Base-by-base conservation (phyloP, 2,888 invertebrate genomes). In the Sminthurinus aureus region DNA sequence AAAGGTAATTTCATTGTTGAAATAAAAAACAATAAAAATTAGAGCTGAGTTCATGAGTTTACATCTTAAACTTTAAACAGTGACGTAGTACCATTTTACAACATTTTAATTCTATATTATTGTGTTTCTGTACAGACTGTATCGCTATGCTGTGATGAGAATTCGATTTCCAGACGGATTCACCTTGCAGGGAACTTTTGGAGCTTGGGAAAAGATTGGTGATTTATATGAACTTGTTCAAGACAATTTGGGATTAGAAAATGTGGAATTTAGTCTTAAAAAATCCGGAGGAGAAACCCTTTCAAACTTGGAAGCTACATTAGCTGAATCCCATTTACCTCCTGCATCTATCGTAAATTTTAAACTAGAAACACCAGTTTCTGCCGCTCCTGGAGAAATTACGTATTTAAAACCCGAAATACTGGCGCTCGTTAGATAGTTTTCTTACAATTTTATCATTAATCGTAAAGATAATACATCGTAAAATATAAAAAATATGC, bases 101-200 rank as follows among this genome's bases (percentile, higher is more conserved):
- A 73, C 20, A 26, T 73, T 1, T 6, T 73, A 15, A 20, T 13
- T 11, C 9, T 71, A 71, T 11, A n/a, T 13, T 73, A 24, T 73
- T 15, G 13, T n/a, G 38, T 58, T 58, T 51, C 26, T 64, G 13
- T 64, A 9, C 64, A 92, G 95, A 82, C 94, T 94, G 90, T 97
- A 97, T 90, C 94, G 94, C 89, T 98, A 95, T 90, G 93, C 96
- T 1, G 91, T 98, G 78, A 94, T 98, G 83, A 91, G 98, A 87
- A 92, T 98, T 66, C 93, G 96, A 81, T 96, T 98, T 90, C 98
- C 98, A 0, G 96, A 97, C 91, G 95, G 95, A 0, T 93, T 96
- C 87, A 92, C 95, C 84, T 91, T 97, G 85, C 96, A 97, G 94
- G 97, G 97, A 12, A 97, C 97, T 3, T 98, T 98, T 90, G 94